Percentiles rank a stretch among this genome's conserved stretches.
Conservation (phyloP, 2,797 vertebrate genomes). For the Allenopithecus nigroviridis region DNA sequence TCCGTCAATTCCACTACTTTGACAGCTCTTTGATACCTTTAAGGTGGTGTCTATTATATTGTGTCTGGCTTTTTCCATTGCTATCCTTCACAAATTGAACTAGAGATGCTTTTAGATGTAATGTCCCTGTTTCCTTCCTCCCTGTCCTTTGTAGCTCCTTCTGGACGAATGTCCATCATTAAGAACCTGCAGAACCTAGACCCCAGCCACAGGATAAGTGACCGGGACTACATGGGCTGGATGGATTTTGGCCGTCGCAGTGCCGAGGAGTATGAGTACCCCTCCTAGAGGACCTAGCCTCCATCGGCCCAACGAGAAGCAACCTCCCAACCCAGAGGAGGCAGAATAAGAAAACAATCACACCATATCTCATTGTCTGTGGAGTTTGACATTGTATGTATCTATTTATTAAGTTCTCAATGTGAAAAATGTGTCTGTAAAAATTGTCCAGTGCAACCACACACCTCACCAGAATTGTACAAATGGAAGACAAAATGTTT, state of each 20-base stretch:
- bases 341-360: constrained; percentile 75
- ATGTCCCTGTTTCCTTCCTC: neutral
- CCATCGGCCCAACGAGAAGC: constrained; percentile 3
- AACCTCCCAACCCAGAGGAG: constrained; percentile 72
- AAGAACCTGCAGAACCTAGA: constrained; percentile 87
- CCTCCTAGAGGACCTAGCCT: constrained; percentile 84
- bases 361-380: constrained; percentile 84
- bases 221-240: constrained; percentile 98
- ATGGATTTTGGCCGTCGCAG: constrained; percentile 98
- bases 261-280: constrained; percentile 94
- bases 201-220: constrained; percentile 93
- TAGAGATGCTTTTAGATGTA: neutral
- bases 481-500: constrained; percentile 72
- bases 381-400: constrained; percentile 85
- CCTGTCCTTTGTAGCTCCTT: constrained; percentile 84
- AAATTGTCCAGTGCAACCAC: constrained; percentile 89
- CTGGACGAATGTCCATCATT: constrained; percentile 88
- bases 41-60: neutral
- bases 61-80: no score
- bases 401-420: constrained; percentile 87
- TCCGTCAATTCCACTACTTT: neutral
- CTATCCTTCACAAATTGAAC: neutral
- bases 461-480: constrained; percentile 88
- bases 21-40: neutral
- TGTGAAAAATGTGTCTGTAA: constrained; percentile 91